Conservation (phyloP, 2,797 vertebrate genomes). For the Halcyon badia region DNA sequence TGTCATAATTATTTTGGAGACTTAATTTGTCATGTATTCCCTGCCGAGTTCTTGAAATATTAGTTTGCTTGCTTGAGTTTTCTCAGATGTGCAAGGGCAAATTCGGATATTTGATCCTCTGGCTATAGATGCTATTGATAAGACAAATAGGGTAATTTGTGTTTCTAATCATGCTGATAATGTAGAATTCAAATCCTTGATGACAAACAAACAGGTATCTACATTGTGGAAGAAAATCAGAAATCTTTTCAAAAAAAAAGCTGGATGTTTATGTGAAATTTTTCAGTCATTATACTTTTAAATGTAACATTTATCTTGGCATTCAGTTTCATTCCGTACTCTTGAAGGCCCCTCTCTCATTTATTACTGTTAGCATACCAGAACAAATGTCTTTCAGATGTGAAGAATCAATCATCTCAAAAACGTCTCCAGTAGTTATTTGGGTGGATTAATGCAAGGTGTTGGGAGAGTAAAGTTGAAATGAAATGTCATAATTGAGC, state of each 20-base stretch:
- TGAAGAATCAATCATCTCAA: slow-evolving; percentile 78
- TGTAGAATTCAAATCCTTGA: background rate
- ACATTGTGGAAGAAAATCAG: slow-evolving; percentile 8
- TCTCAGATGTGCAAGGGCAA: slow-evolving; percentile 41
- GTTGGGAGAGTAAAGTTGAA: slow-evolving; percentile 61
- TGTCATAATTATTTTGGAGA: slow-evolving; percentile 61
- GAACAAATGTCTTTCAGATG: slow-evolving; percentile 80
- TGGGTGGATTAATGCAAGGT: slow-evolving; percentile 79
- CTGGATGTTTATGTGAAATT: slow-evolving; percentile 45
- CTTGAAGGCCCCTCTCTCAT: slow-evolving; percentile 56
- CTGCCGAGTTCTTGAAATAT: slow-evolving; percentile 57
- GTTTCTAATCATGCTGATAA: slow-evolving; percentile 34
- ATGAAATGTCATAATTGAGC: slow-evolving; percentile 76
- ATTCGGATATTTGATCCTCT: slow-evolving; percentile 58
- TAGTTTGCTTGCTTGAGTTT: slow-evolving; percentile 62
- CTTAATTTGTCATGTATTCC: slow-evolving; percentile 56
- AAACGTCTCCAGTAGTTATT: slow-evolving; percentile 70
- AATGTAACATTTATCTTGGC: slow-evolving; percentile 78
- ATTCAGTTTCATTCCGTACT: slow-evolving; percentile 57
- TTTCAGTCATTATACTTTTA: slow-evolving; percentile 73
- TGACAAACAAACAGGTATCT: slow-evolving; percentile 38
- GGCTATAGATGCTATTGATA: slow-evolving; percentile 13
- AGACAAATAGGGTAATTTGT: slow-evolving; percentile 50
- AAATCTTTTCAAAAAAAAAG: slow-evolving; percentile 2
- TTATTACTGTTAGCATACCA: slow-evolving; percentile 75